Evolutionary conservation across 2,797 vertebrate species (phyloP), one percentile per base, ranked within the genome.

Genomic region (Lutjanus argentimaculatus): DNA sequence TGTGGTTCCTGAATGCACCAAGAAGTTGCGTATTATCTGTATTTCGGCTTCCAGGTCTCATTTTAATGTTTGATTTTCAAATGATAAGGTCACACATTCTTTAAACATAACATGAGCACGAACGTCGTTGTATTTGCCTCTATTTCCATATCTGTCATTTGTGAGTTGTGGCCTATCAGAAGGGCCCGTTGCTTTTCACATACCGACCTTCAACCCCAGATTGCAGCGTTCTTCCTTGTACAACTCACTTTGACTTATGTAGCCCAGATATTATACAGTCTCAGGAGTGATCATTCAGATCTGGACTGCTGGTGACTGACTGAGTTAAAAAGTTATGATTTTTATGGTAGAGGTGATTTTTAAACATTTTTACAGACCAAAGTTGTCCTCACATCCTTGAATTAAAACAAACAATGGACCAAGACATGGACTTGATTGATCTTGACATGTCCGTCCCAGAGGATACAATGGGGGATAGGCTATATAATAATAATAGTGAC

Each of bases 201-300:
- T 16, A 52, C 17, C 90, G 95, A 96, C 94, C 95, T 96, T 95
- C 93, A 93, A 72, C 91, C 92, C 84, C 85, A 30, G 86, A 77
- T 75, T 68, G 69, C 59, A 16, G 57, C 43, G 10, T 77, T 67
- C 85, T 80, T 90, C 86, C 79, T 82, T n/a, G 30, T 84, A 52
- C 67, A 15, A 11, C 4, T 40, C 10, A 11, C 45, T 1, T 7
- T 49, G 48, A 53, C 58, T 68, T n/a, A 15, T 45, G 30, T 4
- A 36, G 30, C 30, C 30, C 30, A 36, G 30, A 36, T 36, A 36
- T 36, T 36, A 21, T 46, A 15, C 0, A 15, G 7, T 12, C 6
- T 15, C 0, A 7, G 4, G 30, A 36, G 30, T 36, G 30, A 3
- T 17, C 22, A 5, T 5, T 15, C 22, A 40, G 3, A 1, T 51